phyloP scores from a whole-genome alignment of 1,140 invertebrate genomes.

The Himalopsyche phryganea region DNA sequence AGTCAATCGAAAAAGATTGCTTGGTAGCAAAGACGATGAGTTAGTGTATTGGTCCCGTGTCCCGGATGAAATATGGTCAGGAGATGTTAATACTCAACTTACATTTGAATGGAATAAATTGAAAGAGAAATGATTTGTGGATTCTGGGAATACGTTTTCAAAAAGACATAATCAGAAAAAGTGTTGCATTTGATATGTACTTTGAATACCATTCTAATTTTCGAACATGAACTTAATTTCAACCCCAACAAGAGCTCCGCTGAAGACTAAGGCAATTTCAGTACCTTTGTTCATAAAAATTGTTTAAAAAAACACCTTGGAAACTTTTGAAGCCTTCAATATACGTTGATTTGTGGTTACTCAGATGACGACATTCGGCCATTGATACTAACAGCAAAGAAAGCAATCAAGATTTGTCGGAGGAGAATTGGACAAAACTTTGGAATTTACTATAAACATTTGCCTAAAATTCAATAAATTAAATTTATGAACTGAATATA shows the following conservation, averaged over 20 bases:
- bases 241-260: neutral
- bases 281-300: neutral
- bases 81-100: neutral
- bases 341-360: too few relatives aligned
- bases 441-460: too few relatives aligned
- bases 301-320: too few relatives aligned
- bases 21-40: neutral
- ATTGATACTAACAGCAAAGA: too few relatives aligned
- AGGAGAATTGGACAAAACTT: too few relatives aligned
- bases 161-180: neutral
- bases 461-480: too few relatives aligned
- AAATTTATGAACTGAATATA: too few relatives aligned
- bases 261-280: neutral
- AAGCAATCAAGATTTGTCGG: too few relatives aligned
- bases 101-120: neutral
- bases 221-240: neutral
- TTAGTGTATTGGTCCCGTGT: neutral
- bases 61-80: neutral
- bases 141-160: neutral
- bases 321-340: neutral
- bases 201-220: neutral
- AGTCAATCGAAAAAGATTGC: neutral
- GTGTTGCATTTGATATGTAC: neutral
- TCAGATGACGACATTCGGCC: too few relatives aligned
- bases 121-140: neutral